phyloP scores from a whole-genome alignment of 2,797 vertebrate genomes.

The Pitangus sulphuratus region DNA sequence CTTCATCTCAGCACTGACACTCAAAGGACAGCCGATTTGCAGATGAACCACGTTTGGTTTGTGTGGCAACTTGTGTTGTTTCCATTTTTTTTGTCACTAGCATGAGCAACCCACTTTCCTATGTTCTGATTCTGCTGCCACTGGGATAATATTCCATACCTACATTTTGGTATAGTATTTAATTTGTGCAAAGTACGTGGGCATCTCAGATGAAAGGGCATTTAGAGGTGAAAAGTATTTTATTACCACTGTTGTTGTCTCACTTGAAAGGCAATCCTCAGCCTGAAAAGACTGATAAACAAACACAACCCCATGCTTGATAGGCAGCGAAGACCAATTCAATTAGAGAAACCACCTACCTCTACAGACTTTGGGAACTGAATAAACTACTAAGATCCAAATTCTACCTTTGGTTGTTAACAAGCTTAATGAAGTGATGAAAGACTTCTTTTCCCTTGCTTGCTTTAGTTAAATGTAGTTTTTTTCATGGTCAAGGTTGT shows the following conservation, averaged over 20 bases:
- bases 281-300: not conserved
- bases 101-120: not conserved
- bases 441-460: not conserved
- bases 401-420: not conserved
- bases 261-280: not conserved
- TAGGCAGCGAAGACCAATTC: not conserved
- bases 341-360: not conserved
- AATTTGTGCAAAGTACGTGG: not conserved
- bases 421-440: not conserved
- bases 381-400: not conserved
- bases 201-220: not conserved
- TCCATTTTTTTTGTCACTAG: not conserved
- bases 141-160: not conserved
- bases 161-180: not conserved
- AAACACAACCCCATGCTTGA: not conserved
- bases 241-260: not conserved
- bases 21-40: not conserved
- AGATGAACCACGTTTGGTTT: not conserved
- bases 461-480: not conserved
- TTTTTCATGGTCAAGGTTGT: not conserved
- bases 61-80: not conserved
- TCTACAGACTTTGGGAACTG: not conserved
- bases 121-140: not conserved
- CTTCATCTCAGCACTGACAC: not conserved
- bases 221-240: slow-evolving; percentile 6